Evolutionary conservation across 2,888 invertebrate species (phyloP).

Genomic region (Chirona hameri): DNA sequence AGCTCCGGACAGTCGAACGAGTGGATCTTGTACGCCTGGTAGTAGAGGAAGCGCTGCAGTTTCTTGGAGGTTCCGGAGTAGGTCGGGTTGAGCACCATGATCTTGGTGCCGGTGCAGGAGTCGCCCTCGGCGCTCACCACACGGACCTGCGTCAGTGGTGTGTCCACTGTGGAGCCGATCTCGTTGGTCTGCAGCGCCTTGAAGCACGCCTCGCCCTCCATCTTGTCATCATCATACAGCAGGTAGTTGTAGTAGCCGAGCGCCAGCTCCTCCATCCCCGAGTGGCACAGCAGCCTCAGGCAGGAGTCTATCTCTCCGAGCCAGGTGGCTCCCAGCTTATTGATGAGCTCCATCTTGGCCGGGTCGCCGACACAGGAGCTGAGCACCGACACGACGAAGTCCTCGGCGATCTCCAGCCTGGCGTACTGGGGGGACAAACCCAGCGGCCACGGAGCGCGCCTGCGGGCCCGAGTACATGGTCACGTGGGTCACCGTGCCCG

Average conservation of each 20-base stretch:
- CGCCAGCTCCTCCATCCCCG: constrained; percentile 9
- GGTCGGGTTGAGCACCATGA: constrained; percentile 26
- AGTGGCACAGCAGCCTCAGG: constrained; percentile 12
- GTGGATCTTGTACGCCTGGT: constrained; percentile 25
- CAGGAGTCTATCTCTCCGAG: constrained; percentile 23
- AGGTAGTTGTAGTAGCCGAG: constrained; percentile 28
- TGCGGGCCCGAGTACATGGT: constrained; percentile 30
- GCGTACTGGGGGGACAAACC: constrained; percentile 28
- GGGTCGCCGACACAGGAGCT: constrained; percentile 30
- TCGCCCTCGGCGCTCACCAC: constrained; percentile 23
- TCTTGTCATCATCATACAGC: background rate
- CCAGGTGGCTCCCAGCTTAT: constrained; percentile 26
- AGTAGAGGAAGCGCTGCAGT: constrained; percentile 25
- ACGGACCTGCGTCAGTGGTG: constrained; percentile 9
- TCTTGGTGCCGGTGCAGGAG: constrained; percentile 25
- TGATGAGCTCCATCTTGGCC: constrained; percentile 29
- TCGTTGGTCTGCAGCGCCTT: constrained; percentile 26
- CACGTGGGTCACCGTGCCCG: background rate
- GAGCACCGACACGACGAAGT: constrained; percentile 23
- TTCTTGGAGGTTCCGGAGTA: constrained; percentile 13
- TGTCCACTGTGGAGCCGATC: constrained; percentile 6
- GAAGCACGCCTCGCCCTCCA: constrained; percentile 28
- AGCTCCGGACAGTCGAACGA: constrained; percentile 7
- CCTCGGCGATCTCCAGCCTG: background rate
- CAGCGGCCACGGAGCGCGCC: background rate